phyloP scores from a whole-genome alignment of 2,797 vertebrate genomes.

The Notoglanidium macrostoma region DNA sequence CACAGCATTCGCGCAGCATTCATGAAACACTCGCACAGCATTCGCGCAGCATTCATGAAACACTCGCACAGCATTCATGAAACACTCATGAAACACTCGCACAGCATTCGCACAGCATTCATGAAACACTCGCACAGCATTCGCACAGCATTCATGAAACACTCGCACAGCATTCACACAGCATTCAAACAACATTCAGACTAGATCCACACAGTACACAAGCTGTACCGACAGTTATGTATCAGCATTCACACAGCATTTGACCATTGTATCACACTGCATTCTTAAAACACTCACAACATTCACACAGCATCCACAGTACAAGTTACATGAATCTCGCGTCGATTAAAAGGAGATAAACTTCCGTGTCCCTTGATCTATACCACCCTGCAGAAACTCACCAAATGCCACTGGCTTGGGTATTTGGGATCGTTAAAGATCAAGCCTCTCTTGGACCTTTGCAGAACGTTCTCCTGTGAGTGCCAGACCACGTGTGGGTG shows the following conservation, averaged over 20 bases:
- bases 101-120: neutral
- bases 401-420: conserved; percentile 95
- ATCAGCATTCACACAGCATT: neutral
- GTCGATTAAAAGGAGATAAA: neutral
- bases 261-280: too few species aligned
- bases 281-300: neutral
- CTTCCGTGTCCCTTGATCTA: neutral
- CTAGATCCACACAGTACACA: neutral
- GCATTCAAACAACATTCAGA: too few species aligned
- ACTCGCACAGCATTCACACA: neutral
- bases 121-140: neutral
- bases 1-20: neutral
- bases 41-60: neutral
- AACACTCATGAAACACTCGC: neutral
- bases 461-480: conserved; percentile 86
- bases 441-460: conserved; percentile 87
- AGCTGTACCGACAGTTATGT: neutral
- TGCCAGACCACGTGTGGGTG: conserved; percentile 89
- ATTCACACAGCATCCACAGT: neutral
- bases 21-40: neutral
- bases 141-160: neutral
- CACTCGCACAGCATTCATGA: neutral
- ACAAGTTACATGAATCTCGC: neutral
- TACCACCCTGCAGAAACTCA: conserved; percentile 68
- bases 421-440: conserved; percentile 94